Conservation (phyloP, 1,140 invertebrate species). For the Euglossa dilemma region DNA sequence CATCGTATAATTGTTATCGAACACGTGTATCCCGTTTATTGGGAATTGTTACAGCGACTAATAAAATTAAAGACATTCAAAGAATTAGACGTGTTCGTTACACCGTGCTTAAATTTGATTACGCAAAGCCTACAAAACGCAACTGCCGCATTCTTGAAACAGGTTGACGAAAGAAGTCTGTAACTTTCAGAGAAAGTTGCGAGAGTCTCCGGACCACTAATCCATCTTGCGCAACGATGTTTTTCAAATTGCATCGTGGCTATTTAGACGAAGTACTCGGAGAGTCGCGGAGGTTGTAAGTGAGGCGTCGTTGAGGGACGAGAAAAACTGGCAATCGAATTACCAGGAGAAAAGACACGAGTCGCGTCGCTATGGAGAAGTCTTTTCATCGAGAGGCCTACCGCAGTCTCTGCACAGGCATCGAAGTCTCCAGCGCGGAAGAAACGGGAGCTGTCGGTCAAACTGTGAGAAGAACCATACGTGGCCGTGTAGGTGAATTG, state of each 20-base stretch:
- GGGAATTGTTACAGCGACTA: neutral
- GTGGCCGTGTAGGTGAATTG: slow-evolving; percentile 45
- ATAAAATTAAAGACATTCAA: neutral
- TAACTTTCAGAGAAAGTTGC: neutral
- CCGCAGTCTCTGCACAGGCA: neutral
- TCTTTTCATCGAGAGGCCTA: neutral
- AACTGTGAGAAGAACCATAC: slow-evolving; percentile 52
- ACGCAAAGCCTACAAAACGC: neutral
- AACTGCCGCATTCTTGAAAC: neutral
- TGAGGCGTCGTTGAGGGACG: neutral
- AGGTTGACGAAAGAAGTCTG: neutral
- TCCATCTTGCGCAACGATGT: neutral
- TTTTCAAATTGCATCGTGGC: neutral
- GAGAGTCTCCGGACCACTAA: neutral
- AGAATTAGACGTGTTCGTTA: neutral
- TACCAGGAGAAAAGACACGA: neutral
- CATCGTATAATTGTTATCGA: neutral
- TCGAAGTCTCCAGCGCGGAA: slow-evolving; percentile 11
- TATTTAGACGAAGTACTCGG: too few species aligned
- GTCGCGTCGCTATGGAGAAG: neutral
- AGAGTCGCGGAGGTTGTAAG: neutral
- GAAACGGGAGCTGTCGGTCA: slow-evolving; percentile 9
- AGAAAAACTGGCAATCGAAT: neutral
- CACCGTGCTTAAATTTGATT: neutral
- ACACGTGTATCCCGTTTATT: neutral